Conservation (phyloP, 2,113 vertebrate genomes). For the Agelaius phoeniceus region DNA sequence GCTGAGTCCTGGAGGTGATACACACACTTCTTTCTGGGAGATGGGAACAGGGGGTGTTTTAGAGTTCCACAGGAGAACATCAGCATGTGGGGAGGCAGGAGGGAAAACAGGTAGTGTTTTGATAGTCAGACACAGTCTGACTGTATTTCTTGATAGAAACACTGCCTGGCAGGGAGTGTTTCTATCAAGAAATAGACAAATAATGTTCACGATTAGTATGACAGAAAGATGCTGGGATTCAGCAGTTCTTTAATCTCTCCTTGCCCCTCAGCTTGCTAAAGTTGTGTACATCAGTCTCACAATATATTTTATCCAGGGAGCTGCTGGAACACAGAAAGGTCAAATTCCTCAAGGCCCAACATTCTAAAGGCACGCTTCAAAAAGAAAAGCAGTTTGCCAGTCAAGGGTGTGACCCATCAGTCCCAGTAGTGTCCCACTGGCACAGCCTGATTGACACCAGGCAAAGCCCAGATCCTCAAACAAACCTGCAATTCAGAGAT, state of each 20-base stretch:
- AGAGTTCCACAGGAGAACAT: background rate
- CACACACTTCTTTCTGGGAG: background rate
- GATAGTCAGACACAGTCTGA: too few relatives aligned
- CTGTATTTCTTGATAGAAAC: too few relatives aligned
- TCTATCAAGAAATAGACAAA: background rate
- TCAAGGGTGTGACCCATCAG: background rate
- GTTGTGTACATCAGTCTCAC: background rate
- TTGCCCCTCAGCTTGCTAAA: background rate
- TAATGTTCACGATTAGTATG: fast-evolving
- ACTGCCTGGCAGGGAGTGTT: background rate
- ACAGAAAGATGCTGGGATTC: background rate
- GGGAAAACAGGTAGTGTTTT: background rate
- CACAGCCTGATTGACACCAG: background rate
- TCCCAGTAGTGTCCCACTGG: background rate
- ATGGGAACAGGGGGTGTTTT: background rate
- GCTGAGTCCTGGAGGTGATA: background rate
- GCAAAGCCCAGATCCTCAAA: background rate
- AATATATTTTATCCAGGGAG: background rate
- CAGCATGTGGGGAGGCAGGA: background rate
- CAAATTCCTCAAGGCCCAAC: background rate
- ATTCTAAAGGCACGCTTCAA: background rate
- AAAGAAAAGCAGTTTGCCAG: background rate
- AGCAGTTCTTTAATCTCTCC: background rate
- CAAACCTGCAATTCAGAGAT: background rate
- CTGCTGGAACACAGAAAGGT: background rate